phyloP scores from a whole-genome alignment of 2,888 invertebrate genomes.

The Athrips mouffetella region DNA sequence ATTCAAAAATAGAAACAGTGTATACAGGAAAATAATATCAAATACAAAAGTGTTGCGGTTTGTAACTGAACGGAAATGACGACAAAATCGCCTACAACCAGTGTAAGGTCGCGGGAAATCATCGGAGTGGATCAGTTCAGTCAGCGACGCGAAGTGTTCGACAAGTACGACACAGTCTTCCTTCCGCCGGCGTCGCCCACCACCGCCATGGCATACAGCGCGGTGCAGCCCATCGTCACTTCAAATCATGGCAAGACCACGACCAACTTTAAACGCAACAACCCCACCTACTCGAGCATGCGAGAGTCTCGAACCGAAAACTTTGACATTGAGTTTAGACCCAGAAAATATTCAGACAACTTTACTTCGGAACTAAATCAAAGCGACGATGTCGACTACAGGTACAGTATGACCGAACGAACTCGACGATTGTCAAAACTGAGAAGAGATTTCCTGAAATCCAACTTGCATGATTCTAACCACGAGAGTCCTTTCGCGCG shows the following conservation, averaged over 20 bases:
- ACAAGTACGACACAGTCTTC: conserved; percentile 72
- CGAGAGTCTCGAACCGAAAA: conserved; percentile 63
- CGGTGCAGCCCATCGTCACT: conserved; percentile 61
- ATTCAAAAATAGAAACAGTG: conserved; percentile 72
- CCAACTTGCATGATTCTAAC: conserved; percentile 65
- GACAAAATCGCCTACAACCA: conserved; percentile 70
- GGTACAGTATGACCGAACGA: conserved; percentile 64
- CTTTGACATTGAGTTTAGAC: conserved; percentile 56
- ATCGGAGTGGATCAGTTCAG: conserved; percentile 73
- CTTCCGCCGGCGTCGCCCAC: conserved; percentile 56
- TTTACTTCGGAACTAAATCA: conserved; percentile 66
- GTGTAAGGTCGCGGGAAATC: conserved; percentile 71
- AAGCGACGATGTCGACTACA: conserved; percentile 67
- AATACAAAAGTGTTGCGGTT: conserved; percentile 75
- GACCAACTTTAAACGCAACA: conserved; percentile 67
- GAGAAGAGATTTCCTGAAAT: conserved; percentile 64
- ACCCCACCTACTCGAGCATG: conserved; percentile 68
- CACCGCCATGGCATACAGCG: conserved; percentile 40
- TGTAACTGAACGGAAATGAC: conserved; percentile 74
- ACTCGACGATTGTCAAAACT: conserved; percentile 65
- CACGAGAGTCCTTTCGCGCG: conserved; percentile 48
- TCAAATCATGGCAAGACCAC: conserved; percentile 71
- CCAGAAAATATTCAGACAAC: conserved; percentile 71
- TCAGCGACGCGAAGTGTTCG: conserved; percentile 74
- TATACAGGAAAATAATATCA: conserved; percentile 75